phyloP scores from a whole-genome alignment of 2,888 invertebrate genomes.

The Agrypnus murinus region DNA sequence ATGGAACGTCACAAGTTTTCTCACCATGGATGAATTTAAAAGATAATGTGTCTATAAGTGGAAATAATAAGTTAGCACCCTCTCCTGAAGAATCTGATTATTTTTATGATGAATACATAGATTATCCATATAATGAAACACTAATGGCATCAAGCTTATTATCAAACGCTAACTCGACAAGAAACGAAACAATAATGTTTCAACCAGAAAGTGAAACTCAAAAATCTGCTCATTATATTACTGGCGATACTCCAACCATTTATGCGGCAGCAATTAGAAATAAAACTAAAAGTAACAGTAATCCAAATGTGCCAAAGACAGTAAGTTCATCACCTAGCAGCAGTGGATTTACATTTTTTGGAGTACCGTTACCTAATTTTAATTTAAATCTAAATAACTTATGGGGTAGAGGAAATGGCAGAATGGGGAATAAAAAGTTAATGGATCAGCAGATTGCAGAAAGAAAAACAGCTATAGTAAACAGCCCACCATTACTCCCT shows the following conservation, averaged over 20 bases:
- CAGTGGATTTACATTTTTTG: conserved; percentile 88
- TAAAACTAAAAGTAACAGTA: conserved; percentile 57
- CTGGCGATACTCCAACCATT: conserved; percentile 77
- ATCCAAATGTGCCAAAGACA: conserved; percentile 63
- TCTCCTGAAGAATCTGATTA: conserved; percentile 86
- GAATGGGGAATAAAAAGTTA: conserved; percentile 66
- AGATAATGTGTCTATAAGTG: conserved; percentile 70
- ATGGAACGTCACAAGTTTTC: conserved; percentile 76
- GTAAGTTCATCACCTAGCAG: conserved; percentile 72
- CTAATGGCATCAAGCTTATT: conserved; percentile 59
- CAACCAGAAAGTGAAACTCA: conserved; percentile 38
- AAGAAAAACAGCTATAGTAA: conserved; percentile 66
- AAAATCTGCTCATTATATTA: conserved; percentile 71
- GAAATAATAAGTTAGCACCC: conserved; percentile 75
- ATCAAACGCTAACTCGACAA: conserved; percentile 62
- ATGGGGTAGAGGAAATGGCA: conserved; percentile 67
- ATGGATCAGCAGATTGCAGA: conserved; percentile 56
- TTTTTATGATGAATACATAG: conserved; percentile 88
- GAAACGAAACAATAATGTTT: conserved; percentile 33
- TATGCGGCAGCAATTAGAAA: conserved; percentile 73
- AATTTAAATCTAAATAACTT: conserved; percentile 83
- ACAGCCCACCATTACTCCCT: conserved; percentile 57
- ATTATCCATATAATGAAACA: conserved; percentile 82
- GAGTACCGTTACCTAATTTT: conserved; percentile 85
- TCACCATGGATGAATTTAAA: conserved; percentile 75